A percentile compares a stretch with the other conserved stretches of the same genome.
phyloP scores from a whole-genome alignment of 2,797 vertebrate species.

The Melanotaenia pygmaea region DNA sequence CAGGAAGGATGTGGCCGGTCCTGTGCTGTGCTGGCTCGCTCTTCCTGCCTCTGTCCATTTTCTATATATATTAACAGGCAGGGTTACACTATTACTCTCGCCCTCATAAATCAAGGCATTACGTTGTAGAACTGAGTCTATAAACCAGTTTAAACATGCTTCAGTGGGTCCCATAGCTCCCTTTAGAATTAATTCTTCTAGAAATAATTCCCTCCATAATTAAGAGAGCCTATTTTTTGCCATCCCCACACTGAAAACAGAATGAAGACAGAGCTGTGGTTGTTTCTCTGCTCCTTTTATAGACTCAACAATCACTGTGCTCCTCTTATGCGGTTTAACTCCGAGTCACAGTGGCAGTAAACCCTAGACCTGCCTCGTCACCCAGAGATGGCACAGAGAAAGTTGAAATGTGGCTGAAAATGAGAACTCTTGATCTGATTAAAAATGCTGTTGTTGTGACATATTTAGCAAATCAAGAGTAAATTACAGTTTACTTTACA shows the following conservation, averaged over 20 bases:
- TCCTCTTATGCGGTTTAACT: conserved; percentile 73
- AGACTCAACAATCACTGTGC: conserved; percentile 51
- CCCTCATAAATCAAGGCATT: conserved; percentile 64
- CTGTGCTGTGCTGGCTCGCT: conserved; percentile 20
- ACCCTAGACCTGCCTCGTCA: conserved; percentile 62
- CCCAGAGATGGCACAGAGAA: conserved; percentile 48
- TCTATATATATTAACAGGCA: conserved; percentile 44
- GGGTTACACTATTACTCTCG: conserved; percentile 32
- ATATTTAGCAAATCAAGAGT: conserved; percentile 50
- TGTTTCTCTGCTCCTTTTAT: conserved; percentile 65
- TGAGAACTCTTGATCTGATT: conserved; percentile 59
- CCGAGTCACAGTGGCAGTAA: conserved; percentile 47
- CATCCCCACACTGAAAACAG: conserved; percentile 50
- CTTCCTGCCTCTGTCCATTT: conserved; percentile 58
- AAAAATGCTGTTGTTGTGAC: conserved; percentile 50
- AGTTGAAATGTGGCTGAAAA: conserved; percentile 41
- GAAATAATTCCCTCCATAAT: conserved; percentile 69
- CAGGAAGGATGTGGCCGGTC: conserved; percentile 61
- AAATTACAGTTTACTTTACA: conserved; percentile 48
- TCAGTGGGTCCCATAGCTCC: conserved; percentile 53
- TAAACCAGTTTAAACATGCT: conserved; percentile 48
- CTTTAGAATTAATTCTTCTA: conserved; percentile 42
- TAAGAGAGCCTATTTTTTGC: conserved; percentile 67
- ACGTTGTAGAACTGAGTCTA: conserved; percentile 35
- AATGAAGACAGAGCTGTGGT: conserved; percentile 63